Evolutionary conservation across 2,888 invertebrate species (phyloP), one percentile per base, ranked within the genome.

Genomic region (Meliscaeva auricollis): DNA sequence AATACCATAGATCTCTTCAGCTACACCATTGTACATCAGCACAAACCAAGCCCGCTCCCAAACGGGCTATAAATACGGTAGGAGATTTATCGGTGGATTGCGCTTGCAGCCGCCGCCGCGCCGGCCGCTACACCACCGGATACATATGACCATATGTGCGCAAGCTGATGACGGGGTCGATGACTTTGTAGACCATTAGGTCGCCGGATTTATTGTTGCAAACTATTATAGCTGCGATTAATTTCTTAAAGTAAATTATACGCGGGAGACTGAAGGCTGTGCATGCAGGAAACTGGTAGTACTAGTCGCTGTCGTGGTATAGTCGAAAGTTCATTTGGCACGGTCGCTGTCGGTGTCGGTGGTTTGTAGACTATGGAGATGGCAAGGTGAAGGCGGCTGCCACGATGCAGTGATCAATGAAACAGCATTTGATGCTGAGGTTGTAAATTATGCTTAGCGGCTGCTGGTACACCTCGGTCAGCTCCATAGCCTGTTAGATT

Each of bases 101-200:
- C 9, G 46, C 46, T 66, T 35, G 35, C 64, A 11, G 64, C 60
- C 60, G 20, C 58, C 35, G 35, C 44, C 6, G 17, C 13, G 48
- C 26, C 15, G 54, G 8, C 30, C 20, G 41, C 73, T 62, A 20
- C 6, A 6, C 22, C 56, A 73, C 78, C 83, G 83, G 83, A 83
- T 83, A 69, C 74, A 73, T 11, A 32, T 56, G 69, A 56, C 83
- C 83, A 83, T 83, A 73, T 83, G 83, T 79, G 74, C 44, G 17
- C 74, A 13, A 48, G 78, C 44, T 56, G 78, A 17, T 30, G 73
- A 17, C 38, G 83, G 56, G 83, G 73, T 83, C 83, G 74, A 74
- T 79, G 83, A 83, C 83, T 83, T 74, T 74, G 62, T 74, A 56
- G 74, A 79, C 79, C 83, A 83, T 74, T 83, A 83, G 74, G 83